Percentiles rank a stretch among this genome's conserved stretches.
Conservation (phyloP, 2,888 invertebrate species). For the Rhodophaea formosa region DNA sequence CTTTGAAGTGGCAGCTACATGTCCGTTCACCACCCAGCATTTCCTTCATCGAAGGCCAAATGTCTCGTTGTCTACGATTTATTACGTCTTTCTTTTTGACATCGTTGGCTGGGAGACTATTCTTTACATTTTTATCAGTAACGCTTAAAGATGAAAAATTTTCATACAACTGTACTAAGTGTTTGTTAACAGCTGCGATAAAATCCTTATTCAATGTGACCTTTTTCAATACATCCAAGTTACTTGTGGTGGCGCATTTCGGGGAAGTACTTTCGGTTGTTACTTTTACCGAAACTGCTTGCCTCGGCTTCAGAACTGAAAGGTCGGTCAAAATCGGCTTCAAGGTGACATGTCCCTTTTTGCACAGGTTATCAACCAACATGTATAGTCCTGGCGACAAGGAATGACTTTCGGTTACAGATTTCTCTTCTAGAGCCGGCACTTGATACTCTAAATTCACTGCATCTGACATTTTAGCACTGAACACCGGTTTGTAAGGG, state of each 20-base stretch:
- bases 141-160: slow-evolving; percentile 30
- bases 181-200: slow-evolving; percentile 48
- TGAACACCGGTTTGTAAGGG: slow-evolving; percentile 53
- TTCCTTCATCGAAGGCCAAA: slow-evolving; percentile 49
- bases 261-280: background rate
- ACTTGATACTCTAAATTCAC: slow-evolving; percentile 66
- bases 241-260: background rate
- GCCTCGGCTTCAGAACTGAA: slow-evolving; percentile 14
- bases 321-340: background rate
- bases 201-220: slow-evolving; percentile 51
- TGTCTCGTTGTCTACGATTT: slow-evolving; percentile 33
- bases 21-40: slow-evolving; percentile 56
- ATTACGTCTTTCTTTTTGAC: slow-evolving; percentile 8
- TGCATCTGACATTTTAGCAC: slow-evolving; percentile 57
- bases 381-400: slow-evolving; percentile 55
- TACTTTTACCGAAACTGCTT: slow-evolving; percentile 6
- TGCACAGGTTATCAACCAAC: slow-evolving; percentile 37
- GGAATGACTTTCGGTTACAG: slow-evolving; percentile 15
- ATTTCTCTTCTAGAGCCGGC: slow-evolving; percentile 42
- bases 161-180: slow-evolving; percentile 44
- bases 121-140: slow-evolving; percentile 23
- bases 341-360: background rate
- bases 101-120: background rate
- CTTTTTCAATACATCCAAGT: slow-evolving; percentile 25
- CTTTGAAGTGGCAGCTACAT: slow-evolving; percentile 56